Conservation (phyloP, 2,797 vertebrate species). For the Hoplostethus atlanticus region DNA sequence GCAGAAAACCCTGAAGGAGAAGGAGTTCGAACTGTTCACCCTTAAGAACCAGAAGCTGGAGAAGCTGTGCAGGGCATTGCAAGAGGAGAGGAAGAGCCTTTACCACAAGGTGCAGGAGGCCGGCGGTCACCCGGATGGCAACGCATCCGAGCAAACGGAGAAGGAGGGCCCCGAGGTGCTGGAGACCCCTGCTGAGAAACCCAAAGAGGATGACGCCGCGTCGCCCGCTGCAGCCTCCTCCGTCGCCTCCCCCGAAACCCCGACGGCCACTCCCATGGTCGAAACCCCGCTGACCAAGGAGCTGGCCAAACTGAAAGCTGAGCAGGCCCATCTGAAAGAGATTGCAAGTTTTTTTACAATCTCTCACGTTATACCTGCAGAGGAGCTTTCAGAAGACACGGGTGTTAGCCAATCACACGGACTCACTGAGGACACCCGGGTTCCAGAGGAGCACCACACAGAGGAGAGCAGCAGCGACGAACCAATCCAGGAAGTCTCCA, state of each 20-base stretch:
- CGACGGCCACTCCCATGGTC: background rate
- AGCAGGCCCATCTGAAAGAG: constrained; percentile 84
- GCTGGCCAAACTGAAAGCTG: constrained; percentile 68
- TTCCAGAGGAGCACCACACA: constrained; percentile 47
- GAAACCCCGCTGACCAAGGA: constrained; percentile 64
- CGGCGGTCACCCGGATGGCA: constrained; percentile 33
- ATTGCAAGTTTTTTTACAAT: constrained; percentile 86
- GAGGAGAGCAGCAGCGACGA: constrained; percentile 27
- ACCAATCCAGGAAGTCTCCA: constrained; percentile 5
- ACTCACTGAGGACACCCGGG: constrained; percentile 55
- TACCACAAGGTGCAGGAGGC: constrained; percentile 89
- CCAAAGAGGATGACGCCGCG: constrained; percentile 14
- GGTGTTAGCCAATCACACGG: constrained; percentile 53
- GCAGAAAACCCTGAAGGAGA: constrained; percentile 94
- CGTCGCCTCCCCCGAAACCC: background rate
- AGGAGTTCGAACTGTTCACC: constrained; percentile 93
- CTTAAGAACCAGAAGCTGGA: constrained; percentile 95
- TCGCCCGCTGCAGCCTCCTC: constrained; percentile 6
- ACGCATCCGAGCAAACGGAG: constrained; percentile 19
- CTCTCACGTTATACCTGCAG: constrained; percentile 72
- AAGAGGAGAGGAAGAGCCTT: constrained; percentile 93
- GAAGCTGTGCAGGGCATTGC: constrained; percentile 95
- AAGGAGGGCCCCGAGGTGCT: constrained; percentile 50
- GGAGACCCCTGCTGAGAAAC: constrained; percentile 23
- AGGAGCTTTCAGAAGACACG: constrained; percentile 42